Conservation (phyloP, 2,888 invertebrate species). For the Acrocyrtus sp. region DNA sequence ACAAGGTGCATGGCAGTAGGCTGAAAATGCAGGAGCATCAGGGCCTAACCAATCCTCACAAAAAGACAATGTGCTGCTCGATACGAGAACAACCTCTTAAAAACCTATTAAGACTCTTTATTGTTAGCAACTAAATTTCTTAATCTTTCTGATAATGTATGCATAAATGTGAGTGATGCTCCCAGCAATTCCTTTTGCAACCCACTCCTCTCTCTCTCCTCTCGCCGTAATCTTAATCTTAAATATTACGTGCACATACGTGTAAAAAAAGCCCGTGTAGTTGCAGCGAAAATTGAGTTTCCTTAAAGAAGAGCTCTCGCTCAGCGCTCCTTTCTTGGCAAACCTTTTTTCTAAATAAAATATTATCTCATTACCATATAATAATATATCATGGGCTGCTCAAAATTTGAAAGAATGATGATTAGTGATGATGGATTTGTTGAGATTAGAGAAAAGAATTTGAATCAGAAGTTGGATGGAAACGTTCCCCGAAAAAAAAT, state of each 20-base stretch:
- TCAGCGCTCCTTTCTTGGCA: conserved; percentile 47
- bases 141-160: conserved; percentile 50
- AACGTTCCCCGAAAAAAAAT: too few relatives aligned
- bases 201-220: conserved; percentile 12
- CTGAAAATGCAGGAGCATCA: too few relatives aligned
- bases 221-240: conserved; percentile 47
- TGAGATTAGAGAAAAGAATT: too few relatives aligned
- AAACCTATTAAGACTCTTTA: conserved; percentile 45
- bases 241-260: conserved; percentile 6
- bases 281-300: background rate
- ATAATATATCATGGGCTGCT: conserved; percentile 48
- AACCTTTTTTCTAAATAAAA: conserved; percentile 46
- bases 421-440: conserved; percentile 52
- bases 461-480: too few relatives aligned
- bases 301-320: too few relatives aligned
- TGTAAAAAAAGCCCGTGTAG: conserved; percentile 6
- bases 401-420: conserved; percentile 43
- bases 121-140: conserved; percentile 51
- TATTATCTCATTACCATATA: conserved; percentile 52
- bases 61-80: conserved; percentile 14
- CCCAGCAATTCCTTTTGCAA: conserved; percentile 45
- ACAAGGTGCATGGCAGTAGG: too few relatives aligned
- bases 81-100: conserved; percentile 36
- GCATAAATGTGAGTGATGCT: conserved; percentile 47
- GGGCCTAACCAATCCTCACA: conserved; percentile 21